Percentiles rank a stretch among this genome's conserved stretches.
phyloP scores from a whole-genome alignment of 2,797 vertebrate genomes.

The Microchirus variegatus region DNA sequence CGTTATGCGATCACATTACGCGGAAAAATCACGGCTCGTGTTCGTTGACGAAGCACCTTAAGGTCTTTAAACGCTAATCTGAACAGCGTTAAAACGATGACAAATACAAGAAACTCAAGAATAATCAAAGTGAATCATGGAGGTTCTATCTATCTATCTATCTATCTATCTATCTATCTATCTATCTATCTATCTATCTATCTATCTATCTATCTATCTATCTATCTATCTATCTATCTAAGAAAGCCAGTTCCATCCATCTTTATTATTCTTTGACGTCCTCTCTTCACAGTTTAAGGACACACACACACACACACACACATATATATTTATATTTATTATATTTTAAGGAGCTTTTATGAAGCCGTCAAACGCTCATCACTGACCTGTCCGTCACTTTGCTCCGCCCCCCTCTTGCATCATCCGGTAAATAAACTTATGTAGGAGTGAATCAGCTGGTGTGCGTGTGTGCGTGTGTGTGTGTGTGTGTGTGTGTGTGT shows the following conservation, averaged over 20 bases:
- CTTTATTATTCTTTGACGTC: neutral
- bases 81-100: no score
- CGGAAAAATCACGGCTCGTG: no score
- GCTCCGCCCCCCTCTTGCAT: conserved; percentile 26
- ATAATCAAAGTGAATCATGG: neutral
- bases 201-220: conserved; percentile 17
- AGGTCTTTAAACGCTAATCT: neutral
- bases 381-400: conserved; percentile 19
- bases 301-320: no score
- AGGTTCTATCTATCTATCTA: conserved; percentile 6
- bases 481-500: no score
- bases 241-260: conserved; percentile 26
- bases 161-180: conserved; percentile 22
- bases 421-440: conserved; percentile 46
- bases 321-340: no score
- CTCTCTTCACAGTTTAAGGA: conserved; percentile 5
- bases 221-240: conserved; percentile 17
- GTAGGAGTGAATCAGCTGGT: conserved; percentile 39
- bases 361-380: conserved; percentile 1
- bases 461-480: no score
- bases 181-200: conserved; percentile 15
- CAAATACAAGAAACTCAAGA: neutral
- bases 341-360: neutral
- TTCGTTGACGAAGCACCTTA: neutral
- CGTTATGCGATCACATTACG: no score